phyloP scores from a whole-genome alignment of 2,888 invertebrate genomes.

The Drosophila stalkeri region DNA sequence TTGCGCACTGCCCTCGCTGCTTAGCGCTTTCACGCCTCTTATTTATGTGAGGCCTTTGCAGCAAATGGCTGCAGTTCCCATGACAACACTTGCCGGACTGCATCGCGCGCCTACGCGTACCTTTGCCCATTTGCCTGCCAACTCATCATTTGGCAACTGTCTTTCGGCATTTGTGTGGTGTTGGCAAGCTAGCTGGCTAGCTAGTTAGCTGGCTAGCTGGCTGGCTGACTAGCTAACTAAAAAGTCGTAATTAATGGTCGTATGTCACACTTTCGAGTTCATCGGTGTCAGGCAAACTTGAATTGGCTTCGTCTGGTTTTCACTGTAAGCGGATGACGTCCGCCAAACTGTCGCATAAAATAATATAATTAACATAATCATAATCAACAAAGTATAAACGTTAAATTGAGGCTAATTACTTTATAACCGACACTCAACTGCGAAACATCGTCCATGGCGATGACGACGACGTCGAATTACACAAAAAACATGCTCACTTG shows the following conservation, averaged over 20 bases:
- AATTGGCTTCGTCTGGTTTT: slow-evolving; percentile 50
- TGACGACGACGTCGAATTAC: slow-evolving; percentile 42
- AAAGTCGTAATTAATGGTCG: slow-evolving; percentile 37
- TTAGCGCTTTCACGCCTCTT: slow-evolving; percentile 16
- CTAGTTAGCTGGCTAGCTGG: too few species aligned
- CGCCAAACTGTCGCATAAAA: slow-evolving; percentile 75
- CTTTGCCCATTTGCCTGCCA: slow-evolving; percentile 12
- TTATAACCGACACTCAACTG: slow-evolving; percentile 78
- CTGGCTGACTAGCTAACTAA: background rate
- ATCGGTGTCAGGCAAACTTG: slow-evolving; percentile 59
- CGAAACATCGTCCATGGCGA: slow-evolving; percentile 68
- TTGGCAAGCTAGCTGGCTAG: background rate
- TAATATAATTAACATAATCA: slow-evolving; percentile 81
- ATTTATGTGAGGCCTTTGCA: slow-evolving; percentile 6
- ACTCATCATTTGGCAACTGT: slow-evolving; percentile 12
- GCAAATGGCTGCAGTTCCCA: slow-evolving; percentile 22
- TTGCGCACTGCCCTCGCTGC: slow-evolving; percentile 10
- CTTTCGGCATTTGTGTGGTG: slow-evolving; percentile 11
- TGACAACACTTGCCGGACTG: slow-evolving; percentile 3
- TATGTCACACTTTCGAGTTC: slow-evolving; percentile 73
- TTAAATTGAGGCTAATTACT: slow-evolving; percentile 81
- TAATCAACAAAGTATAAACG: slow-evolving; percentile 81
- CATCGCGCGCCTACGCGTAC: slow-evolving; percentile 25
- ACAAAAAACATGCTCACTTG: slow-evolving; percentile 70
- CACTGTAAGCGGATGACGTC: slow-evolving; percentile 58